Conservation (phyloP, 2,888 invertebrate species). For the Pseudococcus jackbeardsleyi region DNA sequence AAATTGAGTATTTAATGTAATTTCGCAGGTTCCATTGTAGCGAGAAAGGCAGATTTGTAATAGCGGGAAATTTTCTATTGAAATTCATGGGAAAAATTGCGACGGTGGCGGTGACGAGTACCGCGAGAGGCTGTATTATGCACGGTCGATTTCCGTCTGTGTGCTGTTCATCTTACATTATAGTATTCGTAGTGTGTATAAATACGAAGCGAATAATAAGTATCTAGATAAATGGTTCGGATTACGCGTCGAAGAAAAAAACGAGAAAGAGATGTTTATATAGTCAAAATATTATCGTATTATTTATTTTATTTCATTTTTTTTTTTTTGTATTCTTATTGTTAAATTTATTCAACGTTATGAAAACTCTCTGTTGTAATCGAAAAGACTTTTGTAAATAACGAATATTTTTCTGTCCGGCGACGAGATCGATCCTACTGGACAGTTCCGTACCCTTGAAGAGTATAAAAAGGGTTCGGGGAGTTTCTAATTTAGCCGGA, state of each 20-base stretch:
- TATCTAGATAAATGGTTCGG: background rate
- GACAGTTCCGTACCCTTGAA: background rate
- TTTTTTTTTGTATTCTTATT: constrained; percentile 17
- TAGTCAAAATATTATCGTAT: constrained; percentile 13
- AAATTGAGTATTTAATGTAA: constrained; percentile 38
- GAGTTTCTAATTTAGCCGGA: background rate
- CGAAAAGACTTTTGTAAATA: constrained; percentile 55
- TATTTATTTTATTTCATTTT: too few species aligned
- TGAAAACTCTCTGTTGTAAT: constrained; percentile 41
- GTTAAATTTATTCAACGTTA: constrained; percentile 24
- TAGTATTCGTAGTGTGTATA: background rate
- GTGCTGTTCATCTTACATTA: background rate
- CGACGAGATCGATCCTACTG: background rate
- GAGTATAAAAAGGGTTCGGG: background rate
- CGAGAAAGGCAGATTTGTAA: background rate
- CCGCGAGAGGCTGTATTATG: background rate
- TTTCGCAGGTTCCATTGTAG: constrained; percentile 39
- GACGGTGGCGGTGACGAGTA: background rate
- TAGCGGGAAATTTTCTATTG: constrained; percentile 7
- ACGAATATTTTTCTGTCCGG: constrained; percentile 21
- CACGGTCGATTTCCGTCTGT: background rate
- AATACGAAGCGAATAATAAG: background rate
- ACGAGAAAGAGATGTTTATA: background rate
- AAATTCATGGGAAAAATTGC: constrained; percentile 31
- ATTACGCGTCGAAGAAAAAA: background rate